Conservation (phyloP, 2,888 invertebrate species). For the Laothoe populi region DNA sequence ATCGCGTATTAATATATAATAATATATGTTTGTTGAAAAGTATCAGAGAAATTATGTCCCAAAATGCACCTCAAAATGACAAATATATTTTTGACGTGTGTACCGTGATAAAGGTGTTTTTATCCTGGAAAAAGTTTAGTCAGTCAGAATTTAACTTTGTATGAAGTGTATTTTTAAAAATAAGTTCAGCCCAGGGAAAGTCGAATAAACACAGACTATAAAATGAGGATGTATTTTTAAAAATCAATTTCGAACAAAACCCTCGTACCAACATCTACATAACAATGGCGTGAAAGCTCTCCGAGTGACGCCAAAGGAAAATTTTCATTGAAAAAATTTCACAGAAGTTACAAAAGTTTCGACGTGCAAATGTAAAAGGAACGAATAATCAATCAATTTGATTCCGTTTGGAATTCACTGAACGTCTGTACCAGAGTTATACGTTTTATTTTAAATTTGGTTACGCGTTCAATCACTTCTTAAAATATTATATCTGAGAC, state of each 20-base stretch:
- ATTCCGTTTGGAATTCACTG: constrained; percentile 50
- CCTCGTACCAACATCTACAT: constrained; percentile 10
- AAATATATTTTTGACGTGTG: no score
- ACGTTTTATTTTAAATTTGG: constrained; percentile 3
- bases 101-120: no score
- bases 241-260: constrained; percentile 9
- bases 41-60: no score
- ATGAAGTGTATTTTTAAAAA: neutral
- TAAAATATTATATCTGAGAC: no score
- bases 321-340: constrained; percentile 55
- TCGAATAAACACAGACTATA: constrained; percentile 4
- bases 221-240: neutral
- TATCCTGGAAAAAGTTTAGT: neutral
- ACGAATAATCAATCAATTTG: constrained; percentile 60
- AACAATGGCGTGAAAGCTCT: neutral
- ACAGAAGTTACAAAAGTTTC: constrained; percentile 43
- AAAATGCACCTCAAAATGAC: no score
- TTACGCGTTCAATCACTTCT: no score
- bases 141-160: neutral
- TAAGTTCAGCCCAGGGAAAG: neutral
- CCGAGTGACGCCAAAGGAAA: constrained; percentile 36
- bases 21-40: no score
- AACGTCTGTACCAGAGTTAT: constrained; percentile 30
- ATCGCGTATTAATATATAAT: no score
- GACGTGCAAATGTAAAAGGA: constrained; percentile 44